Base-by-base conservation (phyloP, 2,888 invertebrate species). In the Yponomeuta evonymella region DNA sequence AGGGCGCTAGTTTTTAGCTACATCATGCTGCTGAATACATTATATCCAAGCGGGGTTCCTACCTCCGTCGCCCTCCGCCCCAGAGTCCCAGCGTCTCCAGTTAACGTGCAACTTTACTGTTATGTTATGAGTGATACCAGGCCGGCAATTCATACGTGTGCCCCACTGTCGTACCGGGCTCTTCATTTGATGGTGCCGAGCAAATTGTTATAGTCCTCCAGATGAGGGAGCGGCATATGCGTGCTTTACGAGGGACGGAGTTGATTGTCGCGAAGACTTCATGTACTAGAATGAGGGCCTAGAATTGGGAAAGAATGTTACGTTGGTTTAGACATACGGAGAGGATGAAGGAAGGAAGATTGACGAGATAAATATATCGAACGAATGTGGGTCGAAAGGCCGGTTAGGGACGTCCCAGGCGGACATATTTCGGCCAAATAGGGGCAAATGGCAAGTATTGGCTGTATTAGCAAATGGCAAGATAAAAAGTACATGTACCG, bases 51-150 rank as follows among this genome's bases (percentile, higher is more conserved):
- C 9, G 5, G 10, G 51, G 33, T 63, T 70, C 70, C 63, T 43
- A 63, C 70, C 63, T 70, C 70, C n/a, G 2, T 15, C 11, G 36
- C 23, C 23, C 62, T 23, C 36, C 33, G 9, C 62, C n/a, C 62
- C n/a, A 62, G 23, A 58, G 58, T 23, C 58, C 29, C 8, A 70
- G 62, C 63, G 43, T 62, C 70, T 71, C 66, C 51, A 71, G 71
- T 71, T 71, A 69, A 69, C 69, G 69, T 64, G 70, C 63, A 68
- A 70, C 66, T 71, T 72, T 72, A 71, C 68, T 72, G 69, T 71
- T 69, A 69, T 69, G 72, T 71, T 72, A 71, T 71, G 71, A 71
- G 64, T 70, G 65, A 69, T 72, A 68, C 69, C 68, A 68, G 68
- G 51, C 29, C 23, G 12, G n/a, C 51, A 51, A 48, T 65, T 65